Base-by-base conservation (phyloP, 2,888 invertebrate species). In the Timema podura region DNA sequence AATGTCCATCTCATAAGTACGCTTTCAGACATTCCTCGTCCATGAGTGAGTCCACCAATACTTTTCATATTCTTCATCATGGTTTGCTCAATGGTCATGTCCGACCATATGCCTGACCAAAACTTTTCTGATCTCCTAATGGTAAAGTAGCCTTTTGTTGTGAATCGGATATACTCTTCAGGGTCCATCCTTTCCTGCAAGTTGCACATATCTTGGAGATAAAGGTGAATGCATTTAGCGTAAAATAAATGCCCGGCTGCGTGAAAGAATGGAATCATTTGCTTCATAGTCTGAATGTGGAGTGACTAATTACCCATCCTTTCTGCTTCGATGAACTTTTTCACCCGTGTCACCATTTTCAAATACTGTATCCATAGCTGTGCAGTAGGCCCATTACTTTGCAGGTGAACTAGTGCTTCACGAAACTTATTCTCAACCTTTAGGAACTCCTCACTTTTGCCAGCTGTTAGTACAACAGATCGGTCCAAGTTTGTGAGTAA, bases 201-300 rank as follows among this genome's bases (percentile, higher is more conserved):
- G n/a, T n/a, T n/a, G n/a, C n/a, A n/a, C n/a, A n/a, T n/a, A n/a
- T n/a, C n/a, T n/a, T n/a, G 75, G 6, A 75, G 54, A 64, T 70
- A 75, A 16, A 75, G 44, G 64, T 74, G 71, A 15, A 68, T 65
- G 68, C 71, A 71, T 69, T 72, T 74, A 9, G 73, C 71, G 68
- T 75, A 73, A 10, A 49, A 64, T 6, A 72, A 71, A 71, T 77
- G 77, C 0, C 76, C 77, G 59, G 64, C 65, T 46, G 71, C 71
- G 46, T 74, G 69, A 64, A 72, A 73, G 61, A 48, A 71, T 11
- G 72, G 72, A 10, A 73, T 15, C 65, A 74, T 72, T 47, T 49
- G 48, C 57, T 66, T 15, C 15, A 73, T 59, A 65, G 71, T 74
- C 30, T 68, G 15, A 49, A 74, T 57, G 68, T 73, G 70, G 30